A percentile compares a stretch with the other conserved stretches of the same genome.
Conservation (phyloP, 2,797 vertebrate species). For the Aotus griseimembra region DNA sequence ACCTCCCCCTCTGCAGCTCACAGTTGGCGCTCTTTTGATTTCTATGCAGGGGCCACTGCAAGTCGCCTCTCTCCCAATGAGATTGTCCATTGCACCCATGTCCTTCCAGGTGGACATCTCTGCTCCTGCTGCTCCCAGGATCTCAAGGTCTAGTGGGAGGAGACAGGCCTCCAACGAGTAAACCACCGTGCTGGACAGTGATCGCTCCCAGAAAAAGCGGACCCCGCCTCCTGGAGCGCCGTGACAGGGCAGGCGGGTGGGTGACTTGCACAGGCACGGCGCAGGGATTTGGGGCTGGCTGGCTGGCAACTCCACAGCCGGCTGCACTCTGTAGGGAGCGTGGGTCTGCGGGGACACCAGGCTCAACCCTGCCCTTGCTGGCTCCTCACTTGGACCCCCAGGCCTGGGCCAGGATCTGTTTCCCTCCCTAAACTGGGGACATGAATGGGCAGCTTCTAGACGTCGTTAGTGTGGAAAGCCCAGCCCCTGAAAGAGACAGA, state of each 20-base stretch:
- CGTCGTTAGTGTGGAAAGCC: not conserved
- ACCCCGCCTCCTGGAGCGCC: accelerated
- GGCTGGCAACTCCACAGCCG: not conserved
- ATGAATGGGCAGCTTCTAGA: not conserved
- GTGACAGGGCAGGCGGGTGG: not conserved
- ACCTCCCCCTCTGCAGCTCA: not conserved
- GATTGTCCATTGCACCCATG: accelerated
- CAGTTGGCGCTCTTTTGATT: accelerated
- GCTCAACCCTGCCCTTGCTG: not conserved
- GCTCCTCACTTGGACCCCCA: not conserved
- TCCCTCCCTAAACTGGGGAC: not conserved
- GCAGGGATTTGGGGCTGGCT: not conserved
- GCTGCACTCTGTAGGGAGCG: not conserved
- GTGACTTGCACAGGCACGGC: accelerated
- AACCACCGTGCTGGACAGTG: not conserved
- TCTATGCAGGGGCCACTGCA: not conserved
- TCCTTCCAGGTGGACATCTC: not conserved
- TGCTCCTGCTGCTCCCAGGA: not conserved
- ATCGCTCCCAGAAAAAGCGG: too few relatives aligned
- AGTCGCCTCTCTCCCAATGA: not conserved
- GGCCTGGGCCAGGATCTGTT: not conserved
- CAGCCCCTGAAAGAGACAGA: too few relatives aligned
- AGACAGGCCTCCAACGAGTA: not conserved
- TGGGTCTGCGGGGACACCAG: too few relatives aligned
- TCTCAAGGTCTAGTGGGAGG: not conserved